Base-by-base conservation (phyloP, 2,888 invertebrate genomes). In the Parochlus steinenii region DNA sequence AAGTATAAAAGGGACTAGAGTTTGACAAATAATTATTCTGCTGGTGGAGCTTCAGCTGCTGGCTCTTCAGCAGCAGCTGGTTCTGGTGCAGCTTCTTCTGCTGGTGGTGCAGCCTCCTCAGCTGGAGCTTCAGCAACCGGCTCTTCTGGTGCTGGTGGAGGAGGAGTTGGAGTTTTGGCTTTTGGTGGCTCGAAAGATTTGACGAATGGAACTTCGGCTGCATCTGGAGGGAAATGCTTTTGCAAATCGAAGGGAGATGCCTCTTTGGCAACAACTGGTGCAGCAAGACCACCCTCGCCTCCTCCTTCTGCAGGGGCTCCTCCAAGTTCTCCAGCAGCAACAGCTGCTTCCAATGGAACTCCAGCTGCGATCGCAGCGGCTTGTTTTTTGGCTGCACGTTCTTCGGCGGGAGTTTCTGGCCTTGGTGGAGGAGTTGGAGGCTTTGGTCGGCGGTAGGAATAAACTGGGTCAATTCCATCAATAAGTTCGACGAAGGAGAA, bases 401-500 rank as follows among this genome's bases (percentile, higher is more conserved):
- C 56, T 38, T 60, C 53, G 40, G 55, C 55, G 19, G 56, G 52
- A 45, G 53, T 52, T 19, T 47, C 54, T 20, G 45, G 48, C 27
- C 35, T 40, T 42, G 46, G 53, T 5, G 51, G 47, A 3, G 60
- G 57, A 31, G 59, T 58, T 32, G 59, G 56, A 36, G 59, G 58
- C 39, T 59, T 61, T 23, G 59, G 61, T 44, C 56, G 49, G 23
- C 55, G 53, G 19, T 56, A 56, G 40, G 54, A 57, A 42, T 54
- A 58, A 42, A 47, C 47, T 12, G 64, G 62, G 47, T 64, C 62
- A 44, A 70, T 65, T 48, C 69, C 69, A 37, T 67, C 67, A 58
- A 72, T 68, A 48, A 76, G 64, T 61, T 90, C 89, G 54, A 83
- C 75, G 69, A 90, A 89, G 48, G 90, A 87, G 58, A 75, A 71